A percentile compares a stretch with the other conserved stretches of the same genome.
Evolutionary conservation across 2,113 vertebrate genomes (phyloP).

Genomic region (Spheniscus mendiculus): DNA sequence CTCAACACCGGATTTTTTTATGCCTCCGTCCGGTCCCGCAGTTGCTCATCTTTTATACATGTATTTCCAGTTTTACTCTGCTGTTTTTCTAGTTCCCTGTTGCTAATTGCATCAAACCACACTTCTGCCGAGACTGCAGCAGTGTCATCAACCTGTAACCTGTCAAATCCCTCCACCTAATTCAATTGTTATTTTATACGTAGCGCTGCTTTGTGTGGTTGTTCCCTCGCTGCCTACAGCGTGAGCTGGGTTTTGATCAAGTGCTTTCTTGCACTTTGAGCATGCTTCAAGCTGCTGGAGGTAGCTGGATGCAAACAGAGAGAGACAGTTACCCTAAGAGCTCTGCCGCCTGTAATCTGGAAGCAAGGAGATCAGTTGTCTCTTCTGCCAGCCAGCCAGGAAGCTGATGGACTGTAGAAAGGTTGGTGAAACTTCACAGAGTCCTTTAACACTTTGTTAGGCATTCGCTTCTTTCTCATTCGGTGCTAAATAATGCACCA

Average conservation of each 20-base stretch:
- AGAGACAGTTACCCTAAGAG: conserved; percentile 40
- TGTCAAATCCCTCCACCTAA: neutral
- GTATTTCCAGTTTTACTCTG: neutral
- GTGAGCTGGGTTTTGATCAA: conserved; percentile 47
- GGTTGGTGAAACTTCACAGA: conserved; percentile 4
- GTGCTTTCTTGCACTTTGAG: conserved; percentile 8
- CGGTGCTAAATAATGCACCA: neutral
- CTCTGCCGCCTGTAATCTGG: neutral
- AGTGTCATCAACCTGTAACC: conserved; percentile 29
- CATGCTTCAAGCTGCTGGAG: conserved; percentile 7
- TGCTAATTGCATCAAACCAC: conserved; percentile 18
- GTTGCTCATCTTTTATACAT: conserved; percentile 9
- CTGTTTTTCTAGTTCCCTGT: neutral
- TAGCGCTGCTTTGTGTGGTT: neutral
- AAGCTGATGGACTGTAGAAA: neutral
- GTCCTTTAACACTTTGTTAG: conserved; percentile 12
- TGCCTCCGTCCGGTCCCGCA: neutral
- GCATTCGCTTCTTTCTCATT: neutral
- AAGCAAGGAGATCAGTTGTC: conserved; percentile 7
- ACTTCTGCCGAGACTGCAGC: neutral
- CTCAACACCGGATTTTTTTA: neutral
- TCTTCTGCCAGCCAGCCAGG: neutral
- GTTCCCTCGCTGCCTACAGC: neutral
- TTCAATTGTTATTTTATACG: neutral
- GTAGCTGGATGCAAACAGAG: conserved; percentile 30